These are phyloP conservation scores for Colletes collaris DNA, from an alignment of 2,888 invertebrate species.

Conservation along the genomic window DNA sequence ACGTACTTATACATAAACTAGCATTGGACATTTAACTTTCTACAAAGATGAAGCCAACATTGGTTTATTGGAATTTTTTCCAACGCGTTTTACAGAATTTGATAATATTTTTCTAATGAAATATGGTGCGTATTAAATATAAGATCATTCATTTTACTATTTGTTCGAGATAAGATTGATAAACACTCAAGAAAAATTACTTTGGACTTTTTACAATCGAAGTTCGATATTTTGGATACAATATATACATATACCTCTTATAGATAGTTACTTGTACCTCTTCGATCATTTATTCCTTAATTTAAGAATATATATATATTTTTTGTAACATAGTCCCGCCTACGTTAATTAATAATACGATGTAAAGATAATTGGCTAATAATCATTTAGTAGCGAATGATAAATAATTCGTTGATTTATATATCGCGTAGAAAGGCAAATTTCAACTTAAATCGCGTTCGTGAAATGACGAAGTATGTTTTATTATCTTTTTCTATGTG, in stretches of 20 bases:
- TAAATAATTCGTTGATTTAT: neutral
- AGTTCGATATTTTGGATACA: constrained; percentile 24
- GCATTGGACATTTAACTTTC: neutral
- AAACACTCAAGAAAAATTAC: neutral
- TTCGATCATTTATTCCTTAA: constrained; percentile 18
- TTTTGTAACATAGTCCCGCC: constrained; percentile 25
- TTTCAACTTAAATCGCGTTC: neutral
- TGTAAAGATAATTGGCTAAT: constrained; percentile 7
- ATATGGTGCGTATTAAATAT: neutral
- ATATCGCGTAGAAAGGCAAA: neutral
- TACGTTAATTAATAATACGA: constrained; percentile 5
- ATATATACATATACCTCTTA: constrained; percentile 28
- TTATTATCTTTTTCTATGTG: constrained; percentile 9
- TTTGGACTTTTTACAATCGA: constrained; percentile 10
- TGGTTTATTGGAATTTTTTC: neutral
- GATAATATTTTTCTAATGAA: neutral
- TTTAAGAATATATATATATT: constrained; percentile 24
- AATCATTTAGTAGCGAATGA: neutral
- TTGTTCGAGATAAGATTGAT: neutral
- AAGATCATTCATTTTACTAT: constrained; percentile 8
- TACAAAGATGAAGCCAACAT: neutral
- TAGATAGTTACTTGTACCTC: constrained; percentile 18
- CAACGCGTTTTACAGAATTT: neutral
- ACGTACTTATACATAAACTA: constrained; percentile 7
- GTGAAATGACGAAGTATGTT: neutral